Conservation (phyloP, 2,797 vertebrate genomes). For the Channa striata region DNA sequence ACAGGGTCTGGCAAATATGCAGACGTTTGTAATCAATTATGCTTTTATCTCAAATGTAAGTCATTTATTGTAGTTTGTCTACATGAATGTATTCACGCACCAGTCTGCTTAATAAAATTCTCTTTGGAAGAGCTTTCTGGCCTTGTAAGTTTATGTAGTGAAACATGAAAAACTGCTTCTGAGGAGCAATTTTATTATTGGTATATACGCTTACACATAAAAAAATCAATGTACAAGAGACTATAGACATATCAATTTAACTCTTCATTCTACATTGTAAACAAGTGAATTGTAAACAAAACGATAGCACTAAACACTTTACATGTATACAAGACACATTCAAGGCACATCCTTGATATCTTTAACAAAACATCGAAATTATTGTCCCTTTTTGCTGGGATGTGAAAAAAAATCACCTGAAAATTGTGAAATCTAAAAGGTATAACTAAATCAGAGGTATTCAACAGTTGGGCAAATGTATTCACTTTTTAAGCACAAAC, state of each 20-base stretch:
- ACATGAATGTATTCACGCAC: neutral
- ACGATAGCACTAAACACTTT: constrained; percentile 71
- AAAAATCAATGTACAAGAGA: constrained; percentile 78
- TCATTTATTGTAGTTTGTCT: neutral
- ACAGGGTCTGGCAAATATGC: neutral
- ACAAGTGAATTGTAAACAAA: constrained; percentile 82
- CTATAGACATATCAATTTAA: constrained; percentile 63
- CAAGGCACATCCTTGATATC: constrained; percentile 84
- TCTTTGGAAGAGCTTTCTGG: neutral
- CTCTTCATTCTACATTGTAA: constrained; percentile 74
- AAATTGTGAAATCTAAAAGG: constrained; percentile 49
- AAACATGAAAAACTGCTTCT: constrained; percentile 33
- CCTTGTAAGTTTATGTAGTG: constrained; percentile 6
- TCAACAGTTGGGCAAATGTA: constrained; percentile 32
- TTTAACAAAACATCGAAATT: constrained; percentile 68
- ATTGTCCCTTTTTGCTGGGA: constrained; percentile 56
- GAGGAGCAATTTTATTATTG: constrained; percentile 76
- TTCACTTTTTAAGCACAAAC: constrained; percentile 40
- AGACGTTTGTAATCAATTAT: neutral
- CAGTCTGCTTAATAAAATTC: constrained; percentile 19
- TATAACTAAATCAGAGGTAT: constrained; percentile 66
- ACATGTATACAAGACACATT: constrained; percentile 69
- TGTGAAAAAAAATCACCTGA: constrained; percentile 34
- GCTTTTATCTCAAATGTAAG: constrained; percentile 5
- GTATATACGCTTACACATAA: constrained; percentile 78